Evolutionary conservation across 2,888 invertebrate species (phyloP).

Genomic region (Brenthis daphne): DNA sequence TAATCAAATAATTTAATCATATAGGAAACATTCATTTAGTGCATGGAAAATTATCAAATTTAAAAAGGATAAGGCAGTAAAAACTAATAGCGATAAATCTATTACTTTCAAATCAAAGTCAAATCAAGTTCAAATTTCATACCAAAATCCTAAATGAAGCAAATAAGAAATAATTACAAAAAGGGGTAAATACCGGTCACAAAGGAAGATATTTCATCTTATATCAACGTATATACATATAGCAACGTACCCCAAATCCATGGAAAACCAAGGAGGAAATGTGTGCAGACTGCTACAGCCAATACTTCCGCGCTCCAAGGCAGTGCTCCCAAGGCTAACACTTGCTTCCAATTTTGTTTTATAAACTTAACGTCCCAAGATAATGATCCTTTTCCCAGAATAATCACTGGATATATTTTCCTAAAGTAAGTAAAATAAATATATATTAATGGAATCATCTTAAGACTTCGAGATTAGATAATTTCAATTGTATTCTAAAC

Average conservation of each 20-base stretch:
- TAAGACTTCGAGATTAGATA: too few relatives aligned
- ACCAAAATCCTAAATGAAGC: neutral
- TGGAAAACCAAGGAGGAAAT: conserved; percentile 63
- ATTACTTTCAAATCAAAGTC: neutral
- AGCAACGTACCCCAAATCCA: conserved; percentile 68
- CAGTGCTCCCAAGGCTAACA: conserved; percentile 60
- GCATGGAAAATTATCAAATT: neutral
- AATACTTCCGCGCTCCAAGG: conserved; percentile 69
- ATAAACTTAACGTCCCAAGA: conserved; percentile 67
- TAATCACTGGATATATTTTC: conserved; percentile 71
- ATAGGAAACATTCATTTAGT: neutral
- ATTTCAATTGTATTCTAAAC: too few relatives aligned
- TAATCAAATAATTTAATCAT: neutral
- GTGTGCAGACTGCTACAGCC: conserved; percentile 58
- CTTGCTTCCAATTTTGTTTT: conserved; percentile 61
- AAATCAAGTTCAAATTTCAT: neutral
- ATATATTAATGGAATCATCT: too few relatives aligned
- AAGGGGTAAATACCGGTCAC: neutral
- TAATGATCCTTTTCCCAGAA: conserved; percentile 71
- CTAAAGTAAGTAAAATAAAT: conserved; percentile 46
- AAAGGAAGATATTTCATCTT: too few relatives aligned
- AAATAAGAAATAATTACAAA: neutral
- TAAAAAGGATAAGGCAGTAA: too few relatives aligned
- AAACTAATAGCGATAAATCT: neutral
- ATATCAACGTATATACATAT: neutral